Conservation (phyloP, 2,797 vertebrate species). For the Pitangus sulphuratus region DNA sequence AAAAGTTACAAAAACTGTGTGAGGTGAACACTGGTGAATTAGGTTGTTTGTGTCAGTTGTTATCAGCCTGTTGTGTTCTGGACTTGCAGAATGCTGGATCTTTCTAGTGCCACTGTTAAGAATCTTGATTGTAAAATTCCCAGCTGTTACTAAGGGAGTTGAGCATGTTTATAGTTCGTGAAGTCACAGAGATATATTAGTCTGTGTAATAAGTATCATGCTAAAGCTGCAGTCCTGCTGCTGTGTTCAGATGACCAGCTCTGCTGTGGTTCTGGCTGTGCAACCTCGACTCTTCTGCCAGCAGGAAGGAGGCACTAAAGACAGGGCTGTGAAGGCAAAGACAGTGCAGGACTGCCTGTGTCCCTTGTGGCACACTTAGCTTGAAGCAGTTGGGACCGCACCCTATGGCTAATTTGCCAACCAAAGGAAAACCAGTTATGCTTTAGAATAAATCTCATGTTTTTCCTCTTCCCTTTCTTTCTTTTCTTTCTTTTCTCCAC, state of each 20-base stretch:
- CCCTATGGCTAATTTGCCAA: neutral
- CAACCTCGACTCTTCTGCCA: neutral
- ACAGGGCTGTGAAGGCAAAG: neutral
- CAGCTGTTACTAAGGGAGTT: neutral
- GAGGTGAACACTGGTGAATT: neutral
- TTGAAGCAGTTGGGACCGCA: neutral
- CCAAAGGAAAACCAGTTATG: neutral
- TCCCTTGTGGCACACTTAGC: no score
- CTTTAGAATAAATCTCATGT: neutral
- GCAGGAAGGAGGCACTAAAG: neutral
- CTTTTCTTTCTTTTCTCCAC: neutral
- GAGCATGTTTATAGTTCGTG: neutral
- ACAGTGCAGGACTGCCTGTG: rapidly evolving
- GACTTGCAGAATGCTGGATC: neutral
- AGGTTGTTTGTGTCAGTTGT: neutral
- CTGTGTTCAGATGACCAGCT: neutral
- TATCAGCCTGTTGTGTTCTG: neutral
- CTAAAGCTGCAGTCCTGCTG: neutral
- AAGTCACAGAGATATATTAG: neutral
- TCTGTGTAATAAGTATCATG: neutral
- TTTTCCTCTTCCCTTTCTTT: neutral
- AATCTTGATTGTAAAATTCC: neutral
- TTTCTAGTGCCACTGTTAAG: neutral
- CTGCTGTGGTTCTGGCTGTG: neutral
- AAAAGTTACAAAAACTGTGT: neutral